These are phyloP conservation scores for Sarcoramphus papa DNA, from an alignment of 2,797 vertebrate genomes.

Conservation along the genomic window DNA sequence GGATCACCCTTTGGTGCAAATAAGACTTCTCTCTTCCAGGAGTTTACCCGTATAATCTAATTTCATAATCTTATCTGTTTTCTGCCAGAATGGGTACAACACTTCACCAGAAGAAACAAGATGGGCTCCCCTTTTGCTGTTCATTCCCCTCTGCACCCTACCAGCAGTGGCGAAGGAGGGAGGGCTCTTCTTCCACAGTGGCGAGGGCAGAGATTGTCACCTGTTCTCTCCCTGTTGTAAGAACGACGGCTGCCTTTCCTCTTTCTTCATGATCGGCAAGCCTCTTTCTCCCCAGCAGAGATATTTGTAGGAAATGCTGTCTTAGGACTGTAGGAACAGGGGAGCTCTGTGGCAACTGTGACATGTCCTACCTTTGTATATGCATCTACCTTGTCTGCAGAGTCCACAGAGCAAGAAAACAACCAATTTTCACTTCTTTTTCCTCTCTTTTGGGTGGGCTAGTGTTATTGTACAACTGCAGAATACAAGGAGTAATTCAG, in stretches of 20 bases:
- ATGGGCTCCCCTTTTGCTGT: not conserved
- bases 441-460: not conserved
- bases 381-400: not conserved
- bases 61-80: not conserved
- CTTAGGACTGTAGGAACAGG: not conserved
- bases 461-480: not conserved
- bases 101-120: not conserved
- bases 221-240: not conserved
- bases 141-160: not conserved
- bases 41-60: not conserved
- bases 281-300: not conserved
- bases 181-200: not conserved
- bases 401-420: not conserved
- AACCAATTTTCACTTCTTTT: not conserved
- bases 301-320: not conserved
- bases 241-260: not conserved
- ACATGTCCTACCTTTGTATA: fast-evolving
- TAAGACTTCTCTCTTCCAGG: not conserved
- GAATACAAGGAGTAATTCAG: not conserved
- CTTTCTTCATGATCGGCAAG: not conserved
- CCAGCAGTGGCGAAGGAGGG: not conserved
- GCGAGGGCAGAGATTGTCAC: fast-evolving
- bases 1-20: not conserved
- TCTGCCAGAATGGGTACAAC: not conserved
- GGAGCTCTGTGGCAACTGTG: not conserved